Conservation (phyloP, 2,797 vertebrate species). For the Hafferia zeledoni region DNA sequence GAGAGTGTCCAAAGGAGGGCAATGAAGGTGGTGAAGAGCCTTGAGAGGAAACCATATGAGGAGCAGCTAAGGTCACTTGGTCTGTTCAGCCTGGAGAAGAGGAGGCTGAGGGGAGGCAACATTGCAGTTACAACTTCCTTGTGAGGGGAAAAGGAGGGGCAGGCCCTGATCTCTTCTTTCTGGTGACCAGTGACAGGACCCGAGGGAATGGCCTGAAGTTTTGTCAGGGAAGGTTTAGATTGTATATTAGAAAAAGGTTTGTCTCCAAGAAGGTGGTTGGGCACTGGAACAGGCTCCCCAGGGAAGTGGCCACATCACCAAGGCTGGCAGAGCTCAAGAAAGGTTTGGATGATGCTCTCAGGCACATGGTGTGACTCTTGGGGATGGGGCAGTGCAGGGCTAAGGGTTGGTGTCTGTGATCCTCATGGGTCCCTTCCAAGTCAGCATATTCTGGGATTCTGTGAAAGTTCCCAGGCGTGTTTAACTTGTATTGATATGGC, state of each 20-base stretch:
- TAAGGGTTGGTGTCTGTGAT: not conserved
- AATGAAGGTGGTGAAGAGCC: not conserved
- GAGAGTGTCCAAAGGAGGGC: not conserved
- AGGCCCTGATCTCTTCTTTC: not conserved
- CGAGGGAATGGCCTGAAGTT: not conserved
- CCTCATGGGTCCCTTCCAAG: not conserved
- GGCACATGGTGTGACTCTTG: too few species aligned
- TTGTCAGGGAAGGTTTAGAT: not conserved
- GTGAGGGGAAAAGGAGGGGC: not conserved
- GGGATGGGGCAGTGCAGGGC: not conserved
- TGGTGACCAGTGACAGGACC: not conserved
- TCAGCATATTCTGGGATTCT: not conserved
- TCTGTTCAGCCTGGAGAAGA: not conserved
- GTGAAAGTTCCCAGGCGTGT: not conserved
- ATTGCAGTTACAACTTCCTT: not conserved
- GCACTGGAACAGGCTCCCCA: not conserved
- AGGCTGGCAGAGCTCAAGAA: not conserved
- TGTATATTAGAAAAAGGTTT: not conserved
- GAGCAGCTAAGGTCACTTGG: not conserved
- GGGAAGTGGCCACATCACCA: not conserved
- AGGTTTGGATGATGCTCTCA: not conserved
- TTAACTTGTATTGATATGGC: not conserved
- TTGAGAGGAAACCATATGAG: not conserved
- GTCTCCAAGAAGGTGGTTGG: too few species aligned
- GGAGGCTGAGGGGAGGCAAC: not conserved